A percentile compares a stretch with the other conserved stretches of the same genome.
These are phyloP conservation scores for Crocidura indochinensis DNA, from an alignment of 2,797 vertebrate genomes.

Conservation along the genomic window DNA sequence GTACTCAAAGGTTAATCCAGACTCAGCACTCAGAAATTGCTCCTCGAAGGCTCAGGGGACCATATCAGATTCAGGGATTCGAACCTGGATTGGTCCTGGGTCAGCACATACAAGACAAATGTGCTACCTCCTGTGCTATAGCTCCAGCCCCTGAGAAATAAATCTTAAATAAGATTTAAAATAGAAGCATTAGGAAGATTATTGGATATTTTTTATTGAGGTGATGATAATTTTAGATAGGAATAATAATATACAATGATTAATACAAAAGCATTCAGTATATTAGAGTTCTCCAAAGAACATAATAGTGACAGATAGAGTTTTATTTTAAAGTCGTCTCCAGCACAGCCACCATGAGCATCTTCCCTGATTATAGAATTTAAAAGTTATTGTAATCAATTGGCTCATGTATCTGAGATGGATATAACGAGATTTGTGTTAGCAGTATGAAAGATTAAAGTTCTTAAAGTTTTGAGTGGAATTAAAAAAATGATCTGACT, in stretches of 20 bases:
- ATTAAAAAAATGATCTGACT: too few relatives aligned
- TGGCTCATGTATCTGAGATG: fast-evolving
- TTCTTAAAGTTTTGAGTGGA: neutral
- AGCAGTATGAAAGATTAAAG: neutral
- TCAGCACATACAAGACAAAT: too few relatives aligned
- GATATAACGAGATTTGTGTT: too few relatives aligned
- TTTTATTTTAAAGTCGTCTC: neutral
- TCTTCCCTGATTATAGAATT: neutral
- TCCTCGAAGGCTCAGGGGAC: too few relatives aligned
- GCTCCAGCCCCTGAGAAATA: neutral
- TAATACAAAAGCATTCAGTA: neutral
- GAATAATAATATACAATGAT: neutral
- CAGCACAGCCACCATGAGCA: neutral
- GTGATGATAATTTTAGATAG: neutral
- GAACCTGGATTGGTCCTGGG: too few relatives aligned
- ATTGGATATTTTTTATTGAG: neutral
- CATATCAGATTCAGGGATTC: too few relatives aligned
- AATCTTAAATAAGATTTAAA: neutral
- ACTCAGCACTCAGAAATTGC: too few relatives aligned
- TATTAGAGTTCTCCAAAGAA: neutral
- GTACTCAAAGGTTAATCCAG: too few relatives aligned
- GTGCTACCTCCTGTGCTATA: too few relatives aligned
- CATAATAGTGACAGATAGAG: neutral
- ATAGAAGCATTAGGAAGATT: neutral
- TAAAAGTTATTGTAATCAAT: slow-evolving; percentile 1